Conservation (phyloP, 2,113 vertebrate species). For the Clupea harengus region DNA sequence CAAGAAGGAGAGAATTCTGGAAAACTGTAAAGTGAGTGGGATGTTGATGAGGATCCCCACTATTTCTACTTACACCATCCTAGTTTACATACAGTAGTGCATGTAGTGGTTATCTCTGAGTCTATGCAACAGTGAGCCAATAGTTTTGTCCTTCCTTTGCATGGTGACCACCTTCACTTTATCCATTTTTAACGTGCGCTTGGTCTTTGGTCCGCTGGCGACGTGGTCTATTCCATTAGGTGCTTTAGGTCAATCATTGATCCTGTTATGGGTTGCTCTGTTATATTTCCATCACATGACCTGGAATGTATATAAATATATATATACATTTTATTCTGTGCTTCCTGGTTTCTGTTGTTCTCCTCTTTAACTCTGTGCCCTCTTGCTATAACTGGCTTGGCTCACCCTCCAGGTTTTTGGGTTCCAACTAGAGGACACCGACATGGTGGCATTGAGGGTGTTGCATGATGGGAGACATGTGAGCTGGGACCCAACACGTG, state of each 20-base stretch:
- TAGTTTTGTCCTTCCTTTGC: not conserved
- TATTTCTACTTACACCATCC: not conserved
- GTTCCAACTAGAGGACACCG: constrained; percentile 69
- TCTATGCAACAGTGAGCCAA: not conserved
- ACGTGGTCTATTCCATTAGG: not conserved
- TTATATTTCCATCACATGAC: too few species aligned
- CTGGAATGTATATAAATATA: not conserved
- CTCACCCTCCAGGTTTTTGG: constrained; percentile 67
- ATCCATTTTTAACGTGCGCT: not conserved
- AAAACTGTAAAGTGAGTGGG: constrained; percentile 75
- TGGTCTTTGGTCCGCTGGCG: not conserved
- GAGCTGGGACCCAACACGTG: constrained; percentile 75
- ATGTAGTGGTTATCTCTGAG: not conserved
- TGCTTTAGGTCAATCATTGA: not conserved
- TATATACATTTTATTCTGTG: not conserved
- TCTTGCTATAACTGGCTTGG: constrained; percentile 30
- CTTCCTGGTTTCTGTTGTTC: not conserved
- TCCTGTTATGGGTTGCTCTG: not conserved
- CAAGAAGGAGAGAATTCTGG: constrained; percentile 69
- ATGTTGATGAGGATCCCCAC: too few species aligned
- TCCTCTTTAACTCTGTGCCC: not conserved
- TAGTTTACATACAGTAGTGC: not conserved
- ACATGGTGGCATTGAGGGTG: constrained; percentile 69
- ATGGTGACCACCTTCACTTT: not conserved
- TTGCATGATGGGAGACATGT: constrained; percentile 80